These are phyloP conservation scores for Melanotaenia nigrans DNA, from an alignment of 2,797 vertebrate genomes.

Conservation along the genomic window DNA sequence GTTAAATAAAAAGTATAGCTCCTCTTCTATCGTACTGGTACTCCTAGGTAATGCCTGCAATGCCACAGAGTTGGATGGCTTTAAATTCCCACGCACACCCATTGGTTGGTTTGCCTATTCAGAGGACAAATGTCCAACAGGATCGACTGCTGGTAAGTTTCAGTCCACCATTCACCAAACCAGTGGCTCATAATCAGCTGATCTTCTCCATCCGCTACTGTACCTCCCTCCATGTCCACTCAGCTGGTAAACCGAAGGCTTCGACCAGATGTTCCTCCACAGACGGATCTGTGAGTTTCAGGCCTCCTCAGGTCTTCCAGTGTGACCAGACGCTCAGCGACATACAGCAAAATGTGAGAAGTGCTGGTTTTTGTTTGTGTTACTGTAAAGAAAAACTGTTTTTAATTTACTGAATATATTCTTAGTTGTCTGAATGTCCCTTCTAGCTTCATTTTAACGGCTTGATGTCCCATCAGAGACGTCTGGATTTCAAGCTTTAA, in stretches of 20 bases:
- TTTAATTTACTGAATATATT: neutral
- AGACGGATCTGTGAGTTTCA: neutral
- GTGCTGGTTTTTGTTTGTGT: too few relatives aligned
- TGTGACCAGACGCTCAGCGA: slow-evolving; percentile 41
- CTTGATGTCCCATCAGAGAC: neutral
- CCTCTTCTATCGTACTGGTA: neutral
- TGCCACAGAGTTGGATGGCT: neutral
- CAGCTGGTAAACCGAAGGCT: slow-evolving; percentile 42
- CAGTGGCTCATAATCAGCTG: too few relatives aligned
- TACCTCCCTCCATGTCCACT: neutral
- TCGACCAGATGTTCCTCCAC: slow-evolving; percentile 9
- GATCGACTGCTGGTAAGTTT: slow-evolving; percentile 45
- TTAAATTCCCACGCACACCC: slow-evolving; percentile 28
- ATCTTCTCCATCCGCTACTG: neutral
- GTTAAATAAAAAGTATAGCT: neutral
- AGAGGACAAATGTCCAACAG: slow-evolving; percentile 10
- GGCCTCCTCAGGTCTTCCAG: neutral
- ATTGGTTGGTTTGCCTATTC: slow-evolving; percentile 66
- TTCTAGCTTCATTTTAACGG: neutral
- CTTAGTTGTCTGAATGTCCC: neutral
- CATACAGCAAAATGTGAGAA: slow-evolving; percentile 39
- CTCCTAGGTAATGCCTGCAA: slow-evolving; percentile 59
- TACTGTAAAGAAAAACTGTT: neutral
- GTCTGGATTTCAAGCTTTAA: neutral
- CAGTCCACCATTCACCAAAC: neutral